Conservation (phyloP, 1,140 invertebrate species). For the Diorhabda sublineata region DNA sequence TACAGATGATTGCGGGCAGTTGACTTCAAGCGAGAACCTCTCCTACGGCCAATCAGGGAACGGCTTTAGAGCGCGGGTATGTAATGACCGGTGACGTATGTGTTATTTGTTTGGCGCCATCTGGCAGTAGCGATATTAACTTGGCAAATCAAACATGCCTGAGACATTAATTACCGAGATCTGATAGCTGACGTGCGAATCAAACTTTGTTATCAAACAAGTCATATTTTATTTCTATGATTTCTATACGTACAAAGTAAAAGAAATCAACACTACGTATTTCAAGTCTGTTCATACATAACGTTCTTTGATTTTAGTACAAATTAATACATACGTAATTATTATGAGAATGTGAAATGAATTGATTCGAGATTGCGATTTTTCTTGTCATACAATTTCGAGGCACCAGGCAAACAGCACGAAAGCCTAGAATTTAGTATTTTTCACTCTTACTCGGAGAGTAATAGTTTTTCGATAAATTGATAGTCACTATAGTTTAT, state of each 20-base stretch:
- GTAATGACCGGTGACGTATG: slow-evolving; percentile 47
- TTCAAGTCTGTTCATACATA: no score
- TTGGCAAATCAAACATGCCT: slow-evolving; percentile 48
- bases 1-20: slow-evolving; percentile 44
- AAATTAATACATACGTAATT: no score
- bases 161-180: slow-evolving; percentile 45
- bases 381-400: no score
- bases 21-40: slow-evolving; percentile 30
- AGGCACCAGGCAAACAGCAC: no score
- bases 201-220: slow-evolving; percentile 30
- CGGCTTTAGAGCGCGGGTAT: slow-evolving; percentile 24
- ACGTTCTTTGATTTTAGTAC: no score
- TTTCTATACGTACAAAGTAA: neutral
- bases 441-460: no score
- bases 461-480: no score
- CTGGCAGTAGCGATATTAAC: slow-evolving; percentile 48
- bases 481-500: no score
- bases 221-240: slow-evolving; percentile 27
- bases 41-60: slow-evolving; percentile 17
- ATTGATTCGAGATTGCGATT: no score
- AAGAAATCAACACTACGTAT: no score
- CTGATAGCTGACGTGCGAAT: slow-evolving; percentile 35
- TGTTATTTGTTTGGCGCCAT: slow-evolving; percentile 49
- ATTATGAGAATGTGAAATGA: no score
- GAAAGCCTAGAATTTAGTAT: no score